Conservation (phyloP, 2,797 vertebrate genomes). For the Anguilla pacifica region DNA sequence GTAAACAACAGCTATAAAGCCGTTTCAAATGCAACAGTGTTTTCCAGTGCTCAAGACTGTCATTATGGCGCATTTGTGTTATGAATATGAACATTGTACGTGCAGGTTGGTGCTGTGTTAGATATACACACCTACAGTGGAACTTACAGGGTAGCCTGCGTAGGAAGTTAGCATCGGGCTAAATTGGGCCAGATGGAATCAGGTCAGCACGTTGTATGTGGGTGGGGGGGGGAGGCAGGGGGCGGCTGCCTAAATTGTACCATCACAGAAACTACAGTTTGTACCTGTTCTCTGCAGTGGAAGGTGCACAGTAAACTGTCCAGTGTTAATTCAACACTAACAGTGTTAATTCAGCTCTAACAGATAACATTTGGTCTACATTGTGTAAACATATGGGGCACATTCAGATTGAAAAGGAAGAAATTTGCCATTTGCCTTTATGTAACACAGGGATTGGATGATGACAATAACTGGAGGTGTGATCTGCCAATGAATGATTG, state of each 20-base stretch:
- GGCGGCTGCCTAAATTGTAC: neutral
- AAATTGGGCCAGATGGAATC: conserved; percentile 7
- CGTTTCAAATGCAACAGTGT: neutral
- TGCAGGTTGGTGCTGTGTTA: neutral
- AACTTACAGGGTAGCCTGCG: neutral
- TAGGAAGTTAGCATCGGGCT: neutral
- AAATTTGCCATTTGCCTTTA: neutral
- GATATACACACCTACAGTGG: neutral
- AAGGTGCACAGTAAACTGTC: too few relatives aligned
- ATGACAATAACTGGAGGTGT: neutral
- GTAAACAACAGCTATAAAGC: neutral
- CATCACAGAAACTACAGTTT: neutral
- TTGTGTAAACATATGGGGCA: neutral
- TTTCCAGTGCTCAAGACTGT: neutral
- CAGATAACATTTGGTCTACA: too few relatives aligned
- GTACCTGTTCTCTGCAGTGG: neutral
- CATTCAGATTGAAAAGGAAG: neutral
- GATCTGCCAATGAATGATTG: neutral
- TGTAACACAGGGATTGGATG: neutral
- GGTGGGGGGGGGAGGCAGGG: neutral
- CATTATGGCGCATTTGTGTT: neutral
- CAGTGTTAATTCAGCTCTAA: too few relatives aligned
- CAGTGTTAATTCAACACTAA: too few relatives aligned
- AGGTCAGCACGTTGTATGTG: neutral
- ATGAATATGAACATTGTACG: neutral